phyloP scores from a whole-genome alignment of 2,113 vertebrate species.

The Oryzias curvinotus region DNA sequence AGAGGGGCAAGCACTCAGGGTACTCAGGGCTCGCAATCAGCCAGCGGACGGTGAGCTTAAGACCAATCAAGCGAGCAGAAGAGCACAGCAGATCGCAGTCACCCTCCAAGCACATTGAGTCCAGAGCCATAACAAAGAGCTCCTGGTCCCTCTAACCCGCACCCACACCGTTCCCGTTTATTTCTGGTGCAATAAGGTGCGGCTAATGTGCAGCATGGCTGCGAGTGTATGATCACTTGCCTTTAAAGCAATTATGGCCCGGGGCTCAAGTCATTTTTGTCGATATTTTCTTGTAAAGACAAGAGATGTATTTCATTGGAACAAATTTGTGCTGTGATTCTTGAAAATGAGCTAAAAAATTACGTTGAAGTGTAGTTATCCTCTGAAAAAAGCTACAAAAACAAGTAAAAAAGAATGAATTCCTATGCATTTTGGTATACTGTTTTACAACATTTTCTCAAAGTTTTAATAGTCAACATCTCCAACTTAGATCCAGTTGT shows the following conservation, averaged over 20 bases:
- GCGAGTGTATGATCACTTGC: constrained; percentile 36
- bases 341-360: constrained; percentile 36
- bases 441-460: too few relatives aligned
- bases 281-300: constrained; percentile 68
- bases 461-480: background rate
- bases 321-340: constrained; percentile 42
- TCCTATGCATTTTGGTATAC: background rate
- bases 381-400: too few relatives aligned
- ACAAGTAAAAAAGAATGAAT: background rate
- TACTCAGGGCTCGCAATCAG: constrained; percentile 71
- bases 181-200: constrained; percentile 48
- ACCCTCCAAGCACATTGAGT: constrained; percentile 51
- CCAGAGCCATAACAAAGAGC: constrained; percentile 66
- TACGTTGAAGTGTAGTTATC: background rate
- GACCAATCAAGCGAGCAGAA: constrained; percentile 69
- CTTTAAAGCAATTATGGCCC: constrained; percentile 63
- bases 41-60: constrained; percentile 69
- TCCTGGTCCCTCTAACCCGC: constrained; percentile 27
- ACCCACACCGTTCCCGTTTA: constrained; percentile 61
- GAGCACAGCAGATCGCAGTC: constrained; percentile 58
- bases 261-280: constrained; percentile 50
- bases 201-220: constrained; percentile 47
- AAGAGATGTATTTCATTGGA: constrained; percentile 48
- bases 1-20: constrained; percentile 71
- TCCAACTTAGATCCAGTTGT: constrained; percentile 72